A percentile compares a stretch with the other conserved stretches of the same genome.
Conservation (phyloP, 2,888 invertebrate genomes). For the Neoaliturus tenellus region DNA sequence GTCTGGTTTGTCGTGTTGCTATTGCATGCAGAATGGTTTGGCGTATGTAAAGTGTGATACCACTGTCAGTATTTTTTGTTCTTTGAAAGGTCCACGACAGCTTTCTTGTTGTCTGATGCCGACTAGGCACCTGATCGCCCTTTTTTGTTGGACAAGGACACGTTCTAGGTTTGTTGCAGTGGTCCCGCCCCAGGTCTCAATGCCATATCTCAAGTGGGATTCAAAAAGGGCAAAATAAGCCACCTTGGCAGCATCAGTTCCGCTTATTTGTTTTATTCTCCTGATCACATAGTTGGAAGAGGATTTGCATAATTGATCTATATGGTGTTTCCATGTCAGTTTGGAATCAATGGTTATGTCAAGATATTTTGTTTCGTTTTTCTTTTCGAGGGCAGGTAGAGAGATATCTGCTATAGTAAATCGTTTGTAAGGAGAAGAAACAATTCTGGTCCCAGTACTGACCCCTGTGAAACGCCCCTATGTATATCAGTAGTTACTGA, state of each 20-base stretch:
- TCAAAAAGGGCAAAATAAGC: constrained; percentile 7
- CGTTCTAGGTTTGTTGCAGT: neutral
- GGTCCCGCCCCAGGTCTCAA: constrained; percentile 1
- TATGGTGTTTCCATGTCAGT: neutral
- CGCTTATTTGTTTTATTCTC: constrained; percentile 18
- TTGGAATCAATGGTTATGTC: neutral
- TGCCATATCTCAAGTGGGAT: constrained; percentile 26
- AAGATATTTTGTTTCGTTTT: constrained; percentile 3
- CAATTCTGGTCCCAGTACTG: constrained; percentile 1
- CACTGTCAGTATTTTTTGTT: constrained; percentile 10
- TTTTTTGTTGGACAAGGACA: constrained; percentile 32
- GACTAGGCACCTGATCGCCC: constrained; percentile 6
- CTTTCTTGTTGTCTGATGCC: constrained; percentile 23
- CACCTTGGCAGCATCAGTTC: neutral
- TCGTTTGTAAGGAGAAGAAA: constrained; percentile 19
- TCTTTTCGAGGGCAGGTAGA: neutral
- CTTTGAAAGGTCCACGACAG: constrained; percentile 9
- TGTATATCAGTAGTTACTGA: neutral
- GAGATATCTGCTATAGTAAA: neutral
- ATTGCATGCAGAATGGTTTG: neutral
- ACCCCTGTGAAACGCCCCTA: constrained; percentile 14
- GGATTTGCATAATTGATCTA: neutral
- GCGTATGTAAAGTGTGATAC: neutral
- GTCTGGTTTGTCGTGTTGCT: neutral
- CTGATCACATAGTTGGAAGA: constrained; percentile 7